Conservation (phyloP, 53 echinoderm and acorn worm genomes). For the Paracentrotus lividus region DNA sequence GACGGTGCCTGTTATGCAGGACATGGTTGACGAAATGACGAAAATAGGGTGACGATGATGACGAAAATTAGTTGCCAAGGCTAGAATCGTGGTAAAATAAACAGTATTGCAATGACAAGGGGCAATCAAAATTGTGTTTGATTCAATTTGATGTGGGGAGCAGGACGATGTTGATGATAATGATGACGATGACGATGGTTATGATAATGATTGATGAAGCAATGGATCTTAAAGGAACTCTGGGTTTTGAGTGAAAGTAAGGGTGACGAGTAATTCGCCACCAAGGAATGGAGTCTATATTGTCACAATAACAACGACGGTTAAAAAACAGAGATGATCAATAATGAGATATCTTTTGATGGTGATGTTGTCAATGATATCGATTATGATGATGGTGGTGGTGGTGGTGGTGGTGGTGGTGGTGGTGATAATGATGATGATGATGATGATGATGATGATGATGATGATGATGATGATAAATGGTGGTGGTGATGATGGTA, state of each 20-base stretch:
- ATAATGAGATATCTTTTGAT: background rate
- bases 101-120: background rate
- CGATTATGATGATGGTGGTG: background rate
- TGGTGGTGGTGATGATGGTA: background rate
- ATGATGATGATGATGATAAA: background rate
- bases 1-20: background rate
- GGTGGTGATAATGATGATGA: background rate
- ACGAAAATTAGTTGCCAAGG: background rate
- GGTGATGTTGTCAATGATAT: background rate
- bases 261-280: slow-evolving; percentile 17
- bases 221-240: too few relatives aligned
- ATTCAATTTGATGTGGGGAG: background rate
- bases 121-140: background rate
- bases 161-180: background rate
- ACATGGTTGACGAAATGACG: background rate
- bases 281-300: background rate
- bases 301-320: background rate
- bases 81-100: background rate
- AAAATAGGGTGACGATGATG: slow-evolving; percentile 27
- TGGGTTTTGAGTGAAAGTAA: background rate
- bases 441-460: background rate
- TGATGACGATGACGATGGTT: background rate
- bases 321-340: background rate
- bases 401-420: background rate
- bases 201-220: background rate